A percentile compares a stretch with the other conserved stretches of the same genome.
These are phyloP conservation scores for Zaprionus bogoriensis DNA, from an alignment of 2,888 invertebrate species.

Conservation along the genomic window DNA sequence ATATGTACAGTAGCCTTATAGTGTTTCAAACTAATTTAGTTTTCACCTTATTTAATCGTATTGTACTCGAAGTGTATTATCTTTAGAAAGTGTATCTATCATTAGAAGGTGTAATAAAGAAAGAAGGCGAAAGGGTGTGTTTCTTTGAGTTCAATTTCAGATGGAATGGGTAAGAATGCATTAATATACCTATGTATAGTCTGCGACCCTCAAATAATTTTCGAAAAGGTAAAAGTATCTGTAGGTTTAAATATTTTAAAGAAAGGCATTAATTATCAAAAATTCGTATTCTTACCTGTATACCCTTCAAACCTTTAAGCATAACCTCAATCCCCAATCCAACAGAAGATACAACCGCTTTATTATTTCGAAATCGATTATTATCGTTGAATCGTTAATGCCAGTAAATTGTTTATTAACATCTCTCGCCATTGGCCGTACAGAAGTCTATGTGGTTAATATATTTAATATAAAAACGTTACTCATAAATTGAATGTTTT, in stretches of 20 bases:
- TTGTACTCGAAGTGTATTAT: slow-evolving; percentile 41
- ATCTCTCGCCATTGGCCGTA: slow-evolving; percentile 43
- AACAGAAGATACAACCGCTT: too few relatives aligned
- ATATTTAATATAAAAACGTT: slow-evolving; percentile 44
- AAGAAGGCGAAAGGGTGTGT: slow-evolving; percentile 33
- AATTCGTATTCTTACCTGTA: not conserved
- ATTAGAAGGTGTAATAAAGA: slow-evolving; percentile 55
- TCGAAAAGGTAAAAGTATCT: too few relatives aligned
- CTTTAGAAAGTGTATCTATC: slow-evolving; percentile 35
- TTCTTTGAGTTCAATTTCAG: not conserved
- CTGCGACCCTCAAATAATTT: too few relatives aligned
- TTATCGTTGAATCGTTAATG: slow-evolving; percentile 57
- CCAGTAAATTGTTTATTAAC: slow-evolving; percentile 45
- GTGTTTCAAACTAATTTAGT: slow-evolving; percentile 28
- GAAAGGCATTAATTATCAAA: too few relatives aligned
- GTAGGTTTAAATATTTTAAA: too few relatives aligned
- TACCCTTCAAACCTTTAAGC: too few relatives aligned
- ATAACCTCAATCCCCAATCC: too few relatives aligned
- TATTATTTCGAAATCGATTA: slow-evolving; percentile 44
- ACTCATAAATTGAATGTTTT: slow-evolving; percentile 44
- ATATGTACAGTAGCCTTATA: slow-evolving; percentile 24
- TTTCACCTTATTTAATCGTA: slow-evolving; percentile 39
- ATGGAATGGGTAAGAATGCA: not conserved
- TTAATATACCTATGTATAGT: too few relatives aligned
- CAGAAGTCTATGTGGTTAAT: slow-evolving; percentile 12